Base-by-base conservation (phyloP, 2,888 invertebrate species). In the Acronicta leporina region DNA sequence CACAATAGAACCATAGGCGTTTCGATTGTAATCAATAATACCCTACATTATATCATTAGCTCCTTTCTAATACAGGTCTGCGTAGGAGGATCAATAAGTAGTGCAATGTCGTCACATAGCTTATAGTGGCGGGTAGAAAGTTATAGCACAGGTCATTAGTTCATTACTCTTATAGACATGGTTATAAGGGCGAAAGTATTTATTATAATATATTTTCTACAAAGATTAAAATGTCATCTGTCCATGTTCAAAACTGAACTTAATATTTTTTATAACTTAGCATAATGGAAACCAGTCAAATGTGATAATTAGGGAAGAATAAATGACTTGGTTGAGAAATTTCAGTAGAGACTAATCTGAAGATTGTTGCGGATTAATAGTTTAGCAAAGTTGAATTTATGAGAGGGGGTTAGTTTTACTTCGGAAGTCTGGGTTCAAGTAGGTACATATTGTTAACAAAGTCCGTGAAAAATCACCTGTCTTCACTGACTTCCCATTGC, bases 1-100 rank as follows among this genome's bases (percentile, higher is more conserved):
- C 58, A 70, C 58, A 75, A 73, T 71, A 71, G 76, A 71, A 70
- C 80, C 75, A 83, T 80, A 73, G 76, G 66, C 65, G 46, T 73
- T 70, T 76, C 68, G 70, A 76, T 75, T 58, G 67, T 74, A 80
- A 83, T 80, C 73, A 69, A 77, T 80, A 68, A 77, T 80, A 75
- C 42, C 61, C 71, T 56, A 74, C 63, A 74, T 77, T 71, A 43
- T 49, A 73, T 79, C 69, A 75, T 75, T 63, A 70, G 60, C 69
- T 78, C 76, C 77, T 76, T 78, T 78, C 77, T 75, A 76, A 72
- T 71, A 79, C 75, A 65, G 55, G 75, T 75, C 60, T 72, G 71
- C 71, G 75, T 82, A 60, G 77, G 82, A 69, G 67, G 68, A 79
- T 79, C 54, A 76, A 71, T 73, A 67, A 66, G 61, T 78, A 66